A percentile compares a stretch with the other conserved stretches of the same genome.
Conservation (phyloP, 2,888 invertebrate species). For the Apamea anceps region DNA sequence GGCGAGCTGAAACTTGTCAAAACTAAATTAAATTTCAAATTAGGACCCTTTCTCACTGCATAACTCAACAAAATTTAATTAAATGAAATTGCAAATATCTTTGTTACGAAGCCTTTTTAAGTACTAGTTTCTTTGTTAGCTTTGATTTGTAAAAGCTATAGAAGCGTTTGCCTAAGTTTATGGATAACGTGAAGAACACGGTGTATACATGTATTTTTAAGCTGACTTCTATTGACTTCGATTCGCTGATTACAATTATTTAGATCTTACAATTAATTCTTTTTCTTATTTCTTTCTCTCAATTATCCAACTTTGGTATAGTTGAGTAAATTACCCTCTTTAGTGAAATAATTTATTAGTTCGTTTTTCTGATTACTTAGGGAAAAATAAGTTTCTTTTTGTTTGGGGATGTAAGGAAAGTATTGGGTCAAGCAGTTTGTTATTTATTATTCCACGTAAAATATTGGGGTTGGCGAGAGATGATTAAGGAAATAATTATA, state of each 20-base stretch:
- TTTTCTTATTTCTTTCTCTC: not conserved
- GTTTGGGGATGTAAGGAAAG: conserved; percentile 5
- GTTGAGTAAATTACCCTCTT: conserved; percentile 11
- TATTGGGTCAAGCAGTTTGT: not conserved
- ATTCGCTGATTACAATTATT: not conserved
- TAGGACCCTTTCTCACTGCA: no score
- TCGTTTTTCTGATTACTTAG: conserved; percentile 25
- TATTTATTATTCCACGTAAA: conserved; percentile 20
- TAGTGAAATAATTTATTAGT: conserved; percentile 16
- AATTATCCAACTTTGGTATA: not conserved
- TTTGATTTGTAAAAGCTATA: no score
- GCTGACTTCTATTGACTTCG: no score
- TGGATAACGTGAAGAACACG: no score
- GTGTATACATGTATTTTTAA: no score
- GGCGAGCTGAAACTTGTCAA: no score
- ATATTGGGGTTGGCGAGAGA: conserved; percentile 17
- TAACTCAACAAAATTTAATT: no score
- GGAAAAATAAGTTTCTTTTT: conserved; percentile 15
- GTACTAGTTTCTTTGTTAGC: no score
- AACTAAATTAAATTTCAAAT: no score
- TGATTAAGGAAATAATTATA: conserved; percentile 28
- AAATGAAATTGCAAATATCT: no score
- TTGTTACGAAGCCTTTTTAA: no score
- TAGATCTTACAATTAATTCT: not conserved
- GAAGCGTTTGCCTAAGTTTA: no score